These are phyloP conservation scores for Calameuta pallipes DNA, from an alignment of 2,888 invertebrate species.

Conservation along the genomic window DNA sequence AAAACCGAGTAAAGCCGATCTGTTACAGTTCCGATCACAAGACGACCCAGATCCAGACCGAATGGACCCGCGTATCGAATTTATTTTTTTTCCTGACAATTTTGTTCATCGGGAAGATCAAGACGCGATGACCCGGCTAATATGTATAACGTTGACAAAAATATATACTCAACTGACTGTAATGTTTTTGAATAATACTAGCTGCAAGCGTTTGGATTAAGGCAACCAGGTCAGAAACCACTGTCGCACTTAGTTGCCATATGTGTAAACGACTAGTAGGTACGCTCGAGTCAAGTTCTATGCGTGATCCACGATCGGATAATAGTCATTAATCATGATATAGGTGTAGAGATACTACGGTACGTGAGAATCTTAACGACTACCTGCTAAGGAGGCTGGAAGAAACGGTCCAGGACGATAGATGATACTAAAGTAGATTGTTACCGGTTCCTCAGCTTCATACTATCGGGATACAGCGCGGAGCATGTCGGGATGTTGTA, in stretches of 20 bases:
- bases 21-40: conserved; percentile 19
- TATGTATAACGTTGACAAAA: neutral
- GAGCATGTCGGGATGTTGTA: neutral
- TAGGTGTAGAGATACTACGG: conserved; percentile 17
- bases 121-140: neutral
- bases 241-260: conserved; percentile 6
- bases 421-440: neutral
- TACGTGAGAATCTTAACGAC: conserved; percentile 12
- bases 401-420: neutral
- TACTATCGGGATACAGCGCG: neutral
- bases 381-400: conserved; percentile 17
- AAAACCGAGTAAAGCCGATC: conserved; percentile 27
- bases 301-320: conserved; percentile 14
- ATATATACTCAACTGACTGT: neutral
- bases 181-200: neutral
- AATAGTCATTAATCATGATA: conserved; percentile 38
- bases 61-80: neutral
- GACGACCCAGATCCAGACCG: neutral
- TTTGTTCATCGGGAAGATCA: neutral
- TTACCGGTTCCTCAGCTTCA: neutral
- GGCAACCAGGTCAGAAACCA: conserved; percentile 59
- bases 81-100: neutral
- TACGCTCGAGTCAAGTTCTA: neutral
- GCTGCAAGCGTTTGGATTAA: conserved; percentile 50
- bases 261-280: neutral